phyloP scores from a whole-genome alignment of 1,140 invertebrate species.

The Drosophila ananassae region DNA sequence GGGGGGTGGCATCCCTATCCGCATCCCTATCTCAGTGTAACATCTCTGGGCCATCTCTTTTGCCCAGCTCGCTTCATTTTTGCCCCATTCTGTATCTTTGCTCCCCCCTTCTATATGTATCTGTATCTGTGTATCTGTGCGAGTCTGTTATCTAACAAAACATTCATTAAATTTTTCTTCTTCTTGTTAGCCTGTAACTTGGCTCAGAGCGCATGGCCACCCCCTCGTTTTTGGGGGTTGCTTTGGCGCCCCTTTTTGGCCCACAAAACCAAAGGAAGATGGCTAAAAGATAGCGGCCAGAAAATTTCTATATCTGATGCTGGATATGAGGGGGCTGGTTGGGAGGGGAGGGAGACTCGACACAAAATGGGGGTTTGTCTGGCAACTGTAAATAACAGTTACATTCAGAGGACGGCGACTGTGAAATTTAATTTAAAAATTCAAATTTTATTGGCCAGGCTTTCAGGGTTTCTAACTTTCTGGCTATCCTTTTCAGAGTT shows the following conservation, averaged over 20 bases:
- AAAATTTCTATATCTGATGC: slow-evolving; percentile 82
- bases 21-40: slow-evolving; percentile 73
- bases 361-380: slow-evolving; percentile 42
- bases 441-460: slow-evolving; percentile 66
- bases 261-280: slow-evolving; percentile 51
- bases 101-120: slow-evolving; percentile 22
- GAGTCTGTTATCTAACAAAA: slow-evolving; percentile 76
- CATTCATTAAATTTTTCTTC: slow-evolving; percentile 78
- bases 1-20: slow-evolving; percentile 56
- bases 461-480: slow-evolving; percentile 4
- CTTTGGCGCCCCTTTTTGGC: slow-evolving; percentile 45
- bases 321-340: slow-evolving; percentile 26
- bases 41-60: slow-evolving; percentile 57
- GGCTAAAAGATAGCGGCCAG: slow-evolving; percentile 73
- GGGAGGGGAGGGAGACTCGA: background rate
- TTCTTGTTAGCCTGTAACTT: slow-evolving; percentile 42
- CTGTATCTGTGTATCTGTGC: slow-evolving; percentile 38
- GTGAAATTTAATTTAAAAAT: slow-evolving; percentile 82
- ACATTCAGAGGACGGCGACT: slow-evolving; percentile 47
- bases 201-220: slow-evolving; percentile 50
- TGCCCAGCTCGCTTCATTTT: slow-evolving; percentile 9
- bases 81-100: slow-evolving; percentile 13
- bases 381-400: slow-evolving; percentile 60
- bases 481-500: background rate
- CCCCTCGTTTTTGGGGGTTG: slow-evolving; percentile 65